A percentile compares a stretch with the other conserved stretches of the same genome.
Conservation (phyloP, 2,797 vertebrate species). For the Microcaecilia unicolor region DNA sequence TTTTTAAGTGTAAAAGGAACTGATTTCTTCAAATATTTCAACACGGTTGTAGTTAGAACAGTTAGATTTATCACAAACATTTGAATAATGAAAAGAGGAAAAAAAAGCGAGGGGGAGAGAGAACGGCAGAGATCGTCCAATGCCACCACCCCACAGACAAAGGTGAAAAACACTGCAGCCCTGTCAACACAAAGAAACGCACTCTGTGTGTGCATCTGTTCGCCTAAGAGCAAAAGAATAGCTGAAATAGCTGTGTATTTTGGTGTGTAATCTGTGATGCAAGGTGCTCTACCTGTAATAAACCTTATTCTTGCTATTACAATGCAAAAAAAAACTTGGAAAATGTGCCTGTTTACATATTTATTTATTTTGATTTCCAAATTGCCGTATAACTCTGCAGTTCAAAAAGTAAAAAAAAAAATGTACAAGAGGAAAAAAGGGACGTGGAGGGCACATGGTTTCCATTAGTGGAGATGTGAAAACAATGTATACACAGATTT, state of each 20-base stretch:
- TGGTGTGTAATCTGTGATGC: not conserved
- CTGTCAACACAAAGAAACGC: too few relatives aligned
- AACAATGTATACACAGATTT: slow-evolving; percentile 22
- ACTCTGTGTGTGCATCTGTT: not conserved
- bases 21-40: too few relatives aligned
- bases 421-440: not conserved
- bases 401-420: slow-evolving; percentile 1
- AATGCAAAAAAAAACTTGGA: not conserved
- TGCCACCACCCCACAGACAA: not conserved
- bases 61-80: too few relatives aligned
- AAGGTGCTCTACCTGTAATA: not conserved
- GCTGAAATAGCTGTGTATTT: too few relatives aligned
- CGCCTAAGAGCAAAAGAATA: too few relatives aligned
- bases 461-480: slow-evolving; percentile 39
- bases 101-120: not conserved
- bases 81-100: too few relatives aligned
- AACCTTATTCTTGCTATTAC: too few relatives aligned
- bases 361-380: not conserved
- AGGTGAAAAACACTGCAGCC: not conserved
- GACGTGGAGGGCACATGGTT: slow-evolving; percentile 29
- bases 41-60: too few relatives aligned
- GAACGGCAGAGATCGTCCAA: not conserved
- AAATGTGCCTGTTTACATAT: not conserved
- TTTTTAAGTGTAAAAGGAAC: too few relatives aligned
- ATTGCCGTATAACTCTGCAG: too few relatives aligned